These are phyloP conservation scores for Bombyx mandarina DNA, from an alignment of 1,140 invertebrate species.

Conservation along the genomic window DNA sequence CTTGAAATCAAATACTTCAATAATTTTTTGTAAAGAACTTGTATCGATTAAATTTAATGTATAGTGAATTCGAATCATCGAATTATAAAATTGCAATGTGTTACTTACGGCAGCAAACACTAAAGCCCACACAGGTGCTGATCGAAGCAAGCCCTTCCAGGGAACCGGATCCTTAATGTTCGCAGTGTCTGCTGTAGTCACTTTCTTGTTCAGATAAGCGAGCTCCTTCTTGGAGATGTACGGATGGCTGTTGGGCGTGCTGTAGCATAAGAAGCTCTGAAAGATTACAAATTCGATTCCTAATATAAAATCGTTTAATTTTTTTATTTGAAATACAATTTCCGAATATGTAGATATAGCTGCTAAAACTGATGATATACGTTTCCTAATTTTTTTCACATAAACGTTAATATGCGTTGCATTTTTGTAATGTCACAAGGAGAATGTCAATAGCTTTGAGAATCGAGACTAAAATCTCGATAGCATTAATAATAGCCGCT, in stretches of 20 bases:
- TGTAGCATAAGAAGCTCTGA: conserved; percentile 78
- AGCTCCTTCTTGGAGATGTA: conserved; percentile 86
- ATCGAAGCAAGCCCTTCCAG: conserved; percentile 82
- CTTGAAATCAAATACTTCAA: no score
- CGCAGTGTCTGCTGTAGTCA: conserved; percentile 67
- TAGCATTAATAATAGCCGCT: no score
- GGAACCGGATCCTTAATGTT: conserved; percentile 73
- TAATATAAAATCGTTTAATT: background rate
- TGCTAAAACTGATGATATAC: no score
- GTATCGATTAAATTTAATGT: no score
- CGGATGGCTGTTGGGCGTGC: conserved; percentile 85
- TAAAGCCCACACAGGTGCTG: conserved; percentile 81
- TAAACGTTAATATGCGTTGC: no score
- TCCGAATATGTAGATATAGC: background rate
- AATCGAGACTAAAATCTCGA: no score
- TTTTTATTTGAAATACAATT: background rate
- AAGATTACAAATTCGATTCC: conserved; percentile 18
- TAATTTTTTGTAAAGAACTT: no score
- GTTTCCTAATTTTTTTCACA: no score
- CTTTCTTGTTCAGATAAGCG: conserved; percentile 78
- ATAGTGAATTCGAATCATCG: no score
- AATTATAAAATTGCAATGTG: background rate
- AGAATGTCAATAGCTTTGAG: no score
- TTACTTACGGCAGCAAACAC: conserved; percentile 73
- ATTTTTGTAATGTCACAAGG: no score